Percentiles rank a stretch among this genome's conserved stretches.
phyloP scores from a whole-genome alignment of 2,888 invertebrate genomes.

The Electrophaes corylata region DNA sequence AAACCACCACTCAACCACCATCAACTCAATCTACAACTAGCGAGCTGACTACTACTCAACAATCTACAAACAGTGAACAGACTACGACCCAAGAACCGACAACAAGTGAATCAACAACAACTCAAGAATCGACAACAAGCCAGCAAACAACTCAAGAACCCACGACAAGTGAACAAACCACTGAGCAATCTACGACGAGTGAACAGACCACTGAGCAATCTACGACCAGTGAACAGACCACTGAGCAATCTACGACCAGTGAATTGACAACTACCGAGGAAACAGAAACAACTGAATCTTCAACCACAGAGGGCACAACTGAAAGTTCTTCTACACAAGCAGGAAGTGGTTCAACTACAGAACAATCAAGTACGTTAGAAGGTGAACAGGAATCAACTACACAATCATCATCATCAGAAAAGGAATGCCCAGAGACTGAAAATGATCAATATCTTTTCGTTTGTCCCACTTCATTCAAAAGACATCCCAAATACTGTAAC shows the following conservation, averaged over 20 bases:
- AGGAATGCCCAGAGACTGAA: conserved; percentile 84
- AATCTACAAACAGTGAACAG: conserved; percentile 38
- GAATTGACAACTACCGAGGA: conserved; percentile 42
- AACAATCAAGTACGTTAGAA: conserved; percentile 42
- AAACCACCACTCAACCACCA: conserved; percentile 37
- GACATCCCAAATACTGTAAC: conserved; percentile 93
- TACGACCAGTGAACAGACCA: conserved; percentile 39
- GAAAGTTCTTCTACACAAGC: conserved; percentile 47
- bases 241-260: conserved; percentile 46
- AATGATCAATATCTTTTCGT: conserved; percentile 89
- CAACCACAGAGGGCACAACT: conserved; percentile 46
- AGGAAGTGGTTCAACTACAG: conserved; percentile 44
- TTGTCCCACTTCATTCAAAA: conserved; percentile 92
- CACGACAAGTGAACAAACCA: conserved; percentile 39
- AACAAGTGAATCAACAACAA: conserved; percentile 38
- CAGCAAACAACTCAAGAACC: conserved; percentile 39
- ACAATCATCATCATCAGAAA: conserved; percentile 48
- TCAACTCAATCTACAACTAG: conserved; percentile 22
- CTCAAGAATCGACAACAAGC: conserved; percentile 39
- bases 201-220: conserved; percentile 41
- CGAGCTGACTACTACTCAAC: conserved; percentile 38
- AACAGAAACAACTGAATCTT: conserved; percentile 46
- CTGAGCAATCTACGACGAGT: conserved; percentile 39
- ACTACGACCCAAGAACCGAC: conserved; percentile 39
- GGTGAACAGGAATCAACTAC: conserved; percentile 40